Evolutionary conservation across 2,888 invertebrate species (phyloP).

Genomic region (Apamea sordens): DNA sequence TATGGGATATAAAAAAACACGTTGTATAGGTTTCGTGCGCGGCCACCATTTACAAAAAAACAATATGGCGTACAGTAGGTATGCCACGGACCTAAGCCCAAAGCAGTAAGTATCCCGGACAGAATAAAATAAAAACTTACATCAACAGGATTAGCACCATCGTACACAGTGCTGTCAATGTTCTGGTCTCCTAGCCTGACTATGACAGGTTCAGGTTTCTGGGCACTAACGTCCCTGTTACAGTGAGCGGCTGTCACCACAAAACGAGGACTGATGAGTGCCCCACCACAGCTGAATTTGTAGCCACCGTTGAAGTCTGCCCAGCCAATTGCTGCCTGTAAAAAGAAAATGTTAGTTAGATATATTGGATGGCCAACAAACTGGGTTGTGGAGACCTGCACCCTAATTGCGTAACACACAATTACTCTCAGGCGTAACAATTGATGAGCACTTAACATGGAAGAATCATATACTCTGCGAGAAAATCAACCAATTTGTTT

Average conservation of each 20-base stretch:
- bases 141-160: slow-evolving; percentile 87
- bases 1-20: too few relatives aligned
- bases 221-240: slow-evolving; percentile 66
- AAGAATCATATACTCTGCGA: too few relatives aligned
- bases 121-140: slow-evolving; percentile 68
- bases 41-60: too few relatives aligned
- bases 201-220: slow-evolving; percentile 82
- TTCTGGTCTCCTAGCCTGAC: slow-evolving; percentile 91
- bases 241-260: slow-evolving; percentile 79
- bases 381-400: background rate
- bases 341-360: background rate
- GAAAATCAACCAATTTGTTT: too few relatives aligned
- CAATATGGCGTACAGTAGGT: too few relatives aligned
- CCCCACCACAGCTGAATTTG: slow-evolving; percentile 92
- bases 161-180: slow-evolving; percentile 82
- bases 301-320: slow-evolving; percentile 74
- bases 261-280: slow-evolving; percentile 91
- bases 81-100: too few relatives aligned
- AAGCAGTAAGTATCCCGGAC: too few relatives aligned
- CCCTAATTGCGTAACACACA: too few relatives aligned
- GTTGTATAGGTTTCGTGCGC: too few relatives aligned
- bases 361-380: background rate
- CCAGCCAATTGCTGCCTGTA: slow-evolving; percentile 83
- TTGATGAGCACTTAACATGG: too few relatives aligned
- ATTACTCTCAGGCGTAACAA: too few relatives aligned